Evolutionary conservation across 64 coral and sea anemone species (phyloP).

Genomic region (Pocillopora verrucosa): DNA sequence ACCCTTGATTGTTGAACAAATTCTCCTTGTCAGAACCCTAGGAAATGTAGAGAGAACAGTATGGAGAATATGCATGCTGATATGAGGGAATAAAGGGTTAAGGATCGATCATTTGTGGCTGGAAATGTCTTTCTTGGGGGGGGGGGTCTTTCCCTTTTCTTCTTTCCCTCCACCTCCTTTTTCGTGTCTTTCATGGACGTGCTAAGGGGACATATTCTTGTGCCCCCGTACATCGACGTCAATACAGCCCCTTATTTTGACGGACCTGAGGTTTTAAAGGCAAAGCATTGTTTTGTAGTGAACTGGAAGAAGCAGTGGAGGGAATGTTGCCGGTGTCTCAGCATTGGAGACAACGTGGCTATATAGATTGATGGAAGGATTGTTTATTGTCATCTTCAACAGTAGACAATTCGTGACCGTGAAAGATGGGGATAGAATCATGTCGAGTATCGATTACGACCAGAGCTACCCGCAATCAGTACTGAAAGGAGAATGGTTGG

Average conservation of each 20-base stretch:
- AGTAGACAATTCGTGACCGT: conserved; percentile 54
- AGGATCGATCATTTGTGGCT: no score
- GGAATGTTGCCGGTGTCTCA: conserved; percentile 25
- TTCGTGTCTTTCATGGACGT: conserved; percentile 24
- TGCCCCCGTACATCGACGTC: conserved; percentile 28
- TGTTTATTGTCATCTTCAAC: conserved; percentile 60
- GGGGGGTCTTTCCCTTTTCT: no score
- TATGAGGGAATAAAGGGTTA: background rate
- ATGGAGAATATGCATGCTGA: no score
- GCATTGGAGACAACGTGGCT: conserved; percentile 62
- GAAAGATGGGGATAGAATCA: conserved; percentile 47
- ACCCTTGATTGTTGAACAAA: no score
- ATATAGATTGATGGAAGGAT: conserved; percentile 67
- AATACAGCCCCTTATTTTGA: conserved; percentile 45
- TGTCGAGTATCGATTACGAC: conserved; percentile 56
- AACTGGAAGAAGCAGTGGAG: background rate
- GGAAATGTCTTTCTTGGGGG: background rate
- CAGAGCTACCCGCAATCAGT: conserved; percentile 33
- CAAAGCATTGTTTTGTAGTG: conserved; percentile 58
- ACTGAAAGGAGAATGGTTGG: conserved; percentile 38
- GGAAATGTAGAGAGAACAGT: no score
- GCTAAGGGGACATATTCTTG: background rate
- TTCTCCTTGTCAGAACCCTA: no score
- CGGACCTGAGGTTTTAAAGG: conserved; percentile 39
- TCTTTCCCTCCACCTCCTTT: background rate